Evolutionary conservation across 2,113 vertebrate species (phyloP).

Genomic region (Pteronura brasiliensis): DNA sequence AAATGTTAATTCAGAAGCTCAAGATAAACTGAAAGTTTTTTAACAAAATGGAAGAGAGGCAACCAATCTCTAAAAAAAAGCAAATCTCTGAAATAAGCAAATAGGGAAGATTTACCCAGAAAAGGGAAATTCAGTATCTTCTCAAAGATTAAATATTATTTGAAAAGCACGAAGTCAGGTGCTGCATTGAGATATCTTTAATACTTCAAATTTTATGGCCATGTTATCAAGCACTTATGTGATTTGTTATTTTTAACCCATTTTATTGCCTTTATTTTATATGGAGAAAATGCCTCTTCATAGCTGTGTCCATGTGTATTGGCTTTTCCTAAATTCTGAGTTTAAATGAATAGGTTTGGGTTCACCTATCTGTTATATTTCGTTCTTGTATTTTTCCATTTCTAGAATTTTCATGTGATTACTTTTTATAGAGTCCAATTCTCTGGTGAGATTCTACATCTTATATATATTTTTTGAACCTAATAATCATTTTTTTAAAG

Average conservation of each 20-base stretch:
- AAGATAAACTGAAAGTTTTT: not conserved
- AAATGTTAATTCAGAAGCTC: not conserved
- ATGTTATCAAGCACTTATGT: not conserved
- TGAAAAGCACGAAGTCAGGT: not conserved
- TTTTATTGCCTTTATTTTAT: not conserved
- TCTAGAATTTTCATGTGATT: not conserved
- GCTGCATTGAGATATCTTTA: not conserved
- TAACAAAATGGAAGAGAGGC: not conserved
- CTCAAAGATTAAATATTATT: not conserved
- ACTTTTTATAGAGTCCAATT: not conserved
- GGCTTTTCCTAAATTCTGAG: not conserved
- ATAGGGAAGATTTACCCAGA: not conserved
- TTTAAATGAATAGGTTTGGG: not conserved
- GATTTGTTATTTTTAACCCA: not conserved
- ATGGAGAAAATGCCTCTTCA: not conserved
- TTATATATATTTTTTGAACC: not conserved
- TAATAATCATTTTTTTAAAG: not conserved
- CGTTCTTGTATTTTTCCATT: not conserved
- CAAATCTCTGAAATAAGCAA: not conserved
- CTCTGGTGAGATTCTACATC: not conserved
- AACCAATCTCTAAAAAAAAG: not conserved
- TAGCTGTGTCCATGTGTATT: not conserved
- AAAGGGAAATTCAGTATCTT: not conserved
- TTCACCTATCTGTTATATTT: not conserved
- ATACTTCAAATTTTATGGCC: not conserved